Evolutionary conservation across 2,797 vertebrate species (phyloP).

Genomic region (Lutjanus argentimaculatus): DNA sequence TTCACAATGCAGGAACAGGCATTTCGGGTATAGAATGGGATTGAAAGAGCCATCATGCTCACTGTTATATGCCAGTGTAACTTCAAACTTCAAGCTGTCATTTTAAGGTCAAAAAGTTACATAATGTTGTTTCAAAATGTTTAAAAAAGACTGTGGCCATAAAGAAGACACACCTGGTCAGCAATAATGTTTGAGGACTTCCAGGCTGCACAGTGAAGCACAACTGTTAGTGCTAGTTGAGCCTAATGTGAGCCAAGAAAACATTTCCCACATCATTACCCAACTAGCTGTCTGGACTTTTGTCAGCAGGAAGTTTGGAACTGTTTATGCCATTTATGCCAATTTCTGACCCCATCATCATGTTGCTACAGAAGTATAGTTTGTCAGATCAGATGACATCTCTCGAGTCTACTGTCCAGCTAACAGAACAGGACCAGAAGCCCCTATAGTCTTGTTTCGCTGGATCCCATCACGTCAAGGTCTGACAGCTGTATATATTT

Average conservation of each 20-base stretch:
- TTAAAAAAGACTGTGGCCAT: background rate
- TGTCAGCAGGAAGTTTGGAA: constrained; percentile 39
- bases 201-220: constrained; percentile 32
- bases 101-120: background rate
- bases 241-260: constrained; percentile 48
- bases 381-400: constrained; percentile 4
- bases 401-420: background rate
- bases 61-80: too few species aligned
- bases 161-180: constrained; percentile 31
- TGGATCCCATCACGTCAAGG: constrained; percentile 19
- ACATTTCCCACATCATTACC: constrained; percentile 69
- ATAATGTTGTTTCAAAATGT: background rate
- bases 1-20: too few species aligned
- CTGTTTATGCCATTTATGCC: constrained; percentile 20
- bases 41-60: too few species aligned
- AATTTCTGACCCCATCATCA: constrained; percentile 18
- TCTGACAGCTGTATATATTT: constrained; percentile 48
- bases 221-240: constrained; percentile 35
- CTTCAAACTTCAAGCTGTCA: too few species aligned
- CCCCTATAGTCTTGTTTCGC: background rate
- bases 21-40: too few species aligned
- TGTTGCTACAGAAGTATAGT: constrained; percentile 5
- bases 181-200: constrained; percentile 31
- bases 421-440: constrained; percentile 27
- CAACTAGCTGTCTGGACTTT: constrained; percentile 19